A percentile compares a stretch with the other conserved stretches of the same genome.
These are phyloP conservation scores for Labeo catla DNA, from an alignment of 2,113 vertebrate species.

Conservation along the genomic window DNA sequence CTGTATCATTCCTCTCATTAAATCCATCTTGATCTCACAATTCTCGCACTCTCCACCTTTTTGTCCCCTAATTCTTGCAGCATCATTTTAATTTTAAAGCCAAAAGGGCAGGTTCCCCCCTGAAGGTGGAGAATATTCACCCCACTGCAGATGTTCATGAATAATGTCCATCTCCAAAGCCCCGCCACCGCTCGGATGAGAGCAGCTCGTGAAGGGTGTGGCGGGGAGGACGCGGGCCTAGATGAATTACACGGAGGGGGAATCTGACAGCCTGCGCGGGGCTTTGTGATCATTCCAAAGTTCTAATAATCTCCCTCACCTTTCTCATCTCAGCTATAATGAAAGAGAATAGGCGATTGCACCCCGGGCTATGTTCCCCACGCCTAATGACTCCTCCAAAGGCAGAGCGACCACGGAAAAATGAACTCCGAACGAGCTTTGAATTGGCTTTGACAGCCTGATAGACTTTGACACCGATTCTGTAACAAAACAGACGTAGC, in stretches of 20 bases:
- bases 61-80: constrained; percentile 82
- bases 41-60: constrained; percentile 32
- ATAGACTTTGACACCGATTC: constrained; percentile 98
- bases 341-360: constrained; percentile 99
- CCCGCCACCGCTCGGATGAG: constrained; percentile 82
- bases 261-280: constrained; percentile 98
- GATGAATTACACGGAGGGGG: constrained; percentile 99
- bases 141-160: constrained; percentile 98
- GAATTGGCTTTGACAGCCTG: constrained; percentile 98
- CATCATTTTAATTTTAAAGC: constrained; percentile 91
- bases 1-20: not conserved
- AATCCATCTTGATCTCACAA: not conserved
- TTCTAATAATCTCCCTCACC: constrained; percentile 99
- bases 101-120: constrained; percentile 87
- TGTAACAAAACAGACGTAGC: constrained; percentile 98
- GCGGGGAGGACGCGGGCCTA: constrained; percentile 82
- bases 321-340: constrained; percentile 97
- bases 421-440: constrained; percentile 95
- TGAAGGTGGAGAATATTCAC: constrained; percentile 87
- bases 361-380: constrained; percentile 95
- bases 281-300: constrained; percentile 99
- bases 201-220: constrained; percentile 70
- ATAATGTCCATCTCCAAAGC: constrained; percentile 98
- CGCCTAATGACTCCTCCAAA: constrained; percentile 98
- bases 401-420: constrained; percentile 94